Base-by-base conservation (phyloP, 35 echinoderm and acorn worm genomes). In the Anneissia japonica region DNA sequence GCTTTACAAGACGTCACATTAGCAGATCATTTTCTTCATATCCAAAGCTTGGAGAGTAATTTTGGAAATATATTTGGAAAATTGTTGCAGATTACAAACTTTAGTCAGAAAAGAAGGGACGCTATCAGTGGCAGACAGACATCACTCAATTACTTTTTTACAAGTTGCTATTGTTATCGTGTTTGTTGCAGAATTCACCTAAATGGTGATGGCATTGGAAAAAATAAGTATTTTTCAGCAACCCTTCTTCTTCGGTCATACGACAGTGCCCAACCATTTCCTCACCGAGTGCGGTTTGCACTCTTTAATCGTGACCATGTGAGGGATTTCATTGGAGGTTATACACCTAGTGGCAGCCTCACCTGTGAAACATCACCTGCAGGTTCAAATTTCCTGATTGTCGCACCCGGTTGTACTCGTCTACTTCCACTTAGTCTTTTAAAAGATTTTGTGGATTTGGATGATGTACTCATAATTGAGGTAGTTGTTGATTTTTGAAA, bases 361-460 rank as follows among this genome's bases (percentile, higher is more conserved):
- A 86, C 72, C 39, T 88, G n/a, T n/a, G n/a, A n/a, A n/a, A n/a
- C 83, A 13, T 94, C 46, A 31, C 84, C 75, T 37, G 82, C 37
- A 51, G 84, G 84, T 11, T 78, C 16, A 30, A 86, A 45, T 43
- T 86, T 92, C 36, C 86, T 96, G 89, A 96, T 92, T 39, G 86
- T 91, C 13, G 93, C 93, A 19, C 80, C 85, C 30, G 93, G 93
- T 0, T 96, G 89, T n/a, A n/a, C n/a, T n/a, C n/a, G n/a, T n/a
- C n/a, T n/a, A n/a, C n/a, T n/a, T n/a, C n/a, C n/a, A n/a, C n/a
- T n/a, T n/a, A n/a, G n/a, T n/a, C n/a, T n/a, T n/a, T n/a, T n/a
- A n/a, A n/a, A n/a, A n/a, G n/a, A n/a, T n/a, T n/a, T n/a, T n/a
- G n/a, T n/a, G n/a, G n/a, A n/a, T n/a, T n/a, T n/a, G n/a, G n/a